phyloP scores from a whole-genome alignment of 2,797 vertebrate genomes.

The Notoglanidium macrostoma region DNA sequence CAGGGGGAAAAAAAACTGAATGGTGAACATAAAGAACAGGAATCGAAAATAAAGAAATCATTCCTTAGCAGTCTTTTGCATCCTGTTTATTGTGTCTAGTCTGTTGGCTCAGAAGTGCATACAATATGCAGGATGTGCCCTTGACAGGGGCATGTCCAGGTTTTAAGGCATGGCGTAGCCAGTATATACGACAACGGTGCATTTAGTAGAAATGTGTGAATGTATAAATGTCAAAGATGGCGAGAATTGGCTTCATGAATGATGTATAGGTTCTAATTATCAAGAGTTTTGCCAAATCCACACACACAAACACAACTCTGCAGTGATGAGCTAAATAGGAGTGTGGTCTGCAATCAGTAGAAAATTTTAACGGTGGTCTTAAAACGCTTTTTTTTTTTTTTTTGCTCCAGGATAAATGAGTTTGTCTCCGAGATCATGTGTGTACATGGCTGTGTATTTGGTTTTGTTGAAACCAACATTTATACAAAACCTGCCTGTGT shows the following conservation, averaged over 20 bases:
- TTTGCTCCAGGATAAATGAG: too few relatives aligned
- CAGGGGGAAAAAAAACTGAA: not conserved
- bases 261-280: not conserved
- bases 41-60: not conserved
- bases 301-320: not conserved
- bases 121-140: not conserved
- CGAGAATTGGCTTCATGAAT: not conserved
- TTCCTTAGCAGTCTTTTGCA: not conserved
- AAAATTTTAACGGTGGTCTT: too few relatives aligned
- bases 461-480: too few relatives aligned
- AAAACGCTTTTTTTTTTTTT: too few relatives aligned
- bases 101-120: not conserved
- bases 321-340: not conserved
- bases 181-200: not conserved
- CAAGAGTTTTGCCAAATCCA: not conserved
- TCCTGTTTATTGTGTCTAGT: not conserved
- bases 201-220: not conserved
- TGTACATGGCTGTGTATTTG: too few relatives aligned
- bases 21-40: not conserved
- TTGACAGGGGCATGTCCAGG: not conserved
- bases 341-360: too few relatives aligned
- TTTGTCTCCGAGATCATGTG: too few relatives aligned
- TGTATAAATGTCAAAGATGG: not conserved
- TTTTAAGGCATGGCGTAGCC: not conserved
- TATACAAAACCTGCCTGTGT: too few relatives aligned